A percentile compares a stretch with the other conserved stretches of the same genome.
These are phyloP conservation scores for Budorcas taxicolor DNA, from an alignment of 2,113 vertebrate species.

Conservation along the genomic window DNA sequence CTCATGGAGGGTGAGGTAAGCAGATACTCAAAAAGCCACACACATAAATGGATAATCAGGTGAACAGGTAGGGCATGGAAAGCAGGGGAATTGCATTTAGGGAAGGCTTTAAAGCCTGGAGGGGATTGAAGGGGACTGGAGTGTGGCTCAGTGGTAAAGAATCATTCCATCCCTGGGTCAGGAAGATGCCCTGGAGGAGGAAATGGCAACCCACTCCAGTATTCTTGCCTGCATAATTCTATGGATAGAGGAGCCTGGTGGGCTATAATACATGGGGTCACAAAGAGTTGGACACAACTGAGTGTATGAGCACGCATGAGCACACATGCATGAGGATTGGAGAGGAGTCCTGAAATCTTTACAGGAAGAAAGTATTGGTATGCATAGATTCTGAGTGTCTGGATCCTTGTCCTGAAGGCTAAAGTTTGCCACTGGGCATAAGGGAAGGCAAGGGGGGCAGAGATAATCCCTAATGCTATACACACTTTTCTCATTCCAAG, in stretches of 20 bases:
- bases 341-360: background rate
- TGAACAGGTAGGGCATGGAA: background rate
- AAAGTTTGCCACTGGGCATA: background rate
- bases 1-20: conserved; percentile 58
- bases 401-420: background rate
- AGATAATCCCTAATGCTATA: background rate
- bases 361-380: background rate
- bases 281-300: background rate
- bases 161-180: background rate
- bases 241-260: background rate
- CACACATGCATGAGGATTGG: background rate
- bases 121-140: background rate
- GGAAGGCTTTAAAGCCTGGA: background rate
- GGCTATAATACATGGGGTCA: background rate
- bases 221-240: background rate
- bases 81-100: background rate
- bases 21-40: background rate
- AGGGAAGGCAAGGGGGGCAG: background rate
- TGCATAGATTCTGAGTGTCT: background rate
- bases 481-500: background rate
- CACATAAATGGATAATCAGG: background rate
- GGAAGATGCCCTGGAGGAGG: background rate
- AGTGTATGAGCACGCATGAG: background rate
- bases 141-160: background rate
- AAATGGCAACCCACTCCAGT: background rate